Evolutionary conservation across 2,797 vertebrate genomes (phyloP).

Genomic region (Mus caroli): DNA sequence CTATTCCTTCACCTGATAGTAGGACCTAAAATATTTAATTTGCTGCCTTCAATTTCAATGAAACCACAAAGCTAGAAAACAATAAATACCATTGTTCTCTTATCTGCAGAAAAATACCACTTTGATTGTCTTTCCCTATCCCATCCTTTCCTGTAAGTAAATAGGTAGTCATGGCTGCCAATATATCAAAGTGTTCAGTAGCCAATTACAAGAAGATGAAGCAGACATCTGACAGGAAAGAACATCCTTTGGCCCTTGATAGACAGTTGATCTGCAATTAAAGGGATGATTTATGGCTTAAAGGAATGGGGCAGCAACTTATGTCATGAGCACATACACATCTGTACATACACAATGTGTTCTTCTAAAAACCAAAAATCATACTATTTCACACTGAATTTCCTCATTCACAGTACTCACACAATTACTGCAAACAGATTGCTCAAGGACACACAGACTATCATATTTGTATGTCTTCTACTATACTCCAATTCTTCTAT

Average conservation of each 20-base stretch:
- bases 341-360: not conserved
- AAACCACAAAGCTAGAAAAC: not conserved
- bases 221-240: constrained; percentile 81
- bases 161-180: not conserved
- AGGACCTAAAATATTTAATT: not conserved
- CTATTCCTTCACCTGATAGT: not conserved
- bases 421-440: constrained; percentile 43
- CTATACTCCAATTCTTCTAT: not conserved
- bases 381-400: not conserved
- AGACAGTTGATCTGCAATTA: constrained; percentile 82
- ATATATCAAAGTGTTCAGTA: constrained; percentile 51
- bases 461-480: constrained; percentile 16
- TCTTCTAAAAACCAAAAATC: not conserved
- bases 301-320: constrained; percentile 38
- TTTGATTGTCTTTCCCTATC: not conserved
- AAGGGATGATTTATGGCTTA: constrained; percentile 74
- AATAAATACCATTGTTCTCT: constrained; percentile 61
- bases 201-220: constrained; percentile 47
- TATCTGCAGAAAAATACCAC: constrained; percentile 37
- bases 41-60: constrained; percentile 71
- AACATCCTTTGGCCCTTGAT: constrained; percentile 55
- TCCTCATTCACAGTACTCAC: not conserved
- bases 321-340: not conserved
- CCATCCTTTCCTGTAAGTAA: not conserved
- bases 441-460: not conserved